Evolutionary conservation across 2,797 vertebrate genomes (phyloP).

Genomic region (Harpagifer antarcticus): DNA sequence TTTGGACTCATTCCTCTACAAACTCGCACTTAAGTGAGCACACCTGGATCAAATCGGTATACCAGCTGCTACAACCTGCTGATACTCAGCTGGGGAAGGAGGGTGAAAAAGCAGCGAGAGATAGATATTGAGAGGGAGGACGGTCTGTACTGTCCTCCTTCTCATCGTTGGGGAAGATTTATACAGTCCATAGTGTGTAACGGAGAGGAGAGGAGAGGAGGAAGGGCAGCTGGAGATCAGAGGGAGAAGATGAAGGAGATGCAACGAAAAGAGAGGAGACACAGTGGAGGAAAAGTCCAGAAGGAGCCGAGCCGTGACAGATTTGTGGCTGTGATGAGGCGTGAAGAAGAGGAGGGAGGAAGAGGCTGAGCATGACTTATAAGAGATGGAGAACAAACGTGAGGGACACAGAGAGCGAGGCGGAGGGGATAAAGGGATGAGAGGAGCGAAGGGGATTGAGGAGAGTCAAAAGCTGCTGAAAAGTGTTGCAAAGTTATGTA

Average conservation of each 20-base stretch:
- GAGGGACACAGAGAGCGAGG: conserved; percentile 33
- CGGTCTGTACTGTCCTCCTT: conserved; percentile 14
- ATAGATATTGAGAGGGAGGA: not conserved
- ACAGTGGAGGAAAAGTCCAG: conserved; percentile 27
- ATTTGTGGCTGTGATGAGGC: conserved; percentile 49
- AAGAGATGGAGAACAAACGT: conserved; percentile 34
- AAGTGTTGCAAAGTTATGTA: conserved; percentile 41
- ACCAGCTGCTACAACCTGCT: not conserved
- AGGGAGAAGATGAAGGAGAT: conserved; percentile 12
- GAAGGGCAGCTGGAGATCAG: conserved; percentile 36
- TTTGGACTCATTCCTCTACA: too few relatives aligned
- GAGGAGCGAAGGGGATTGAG: conserved; percentile 19
- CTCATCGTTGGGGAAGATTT: conserved; percentile 1
- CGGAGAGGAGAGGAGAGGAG: not conserved
- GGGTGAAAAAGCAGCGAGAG: not conserved
- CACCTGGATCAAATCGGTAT: not conserved
- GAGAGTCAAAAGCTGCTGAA: conserved; percentile 38
- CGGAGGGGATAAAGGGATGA: conserved; percentile 45
- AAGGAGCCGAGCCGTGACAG: conserved; percentile 46
- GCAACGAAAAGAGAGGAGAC: conserved; percentile 5
- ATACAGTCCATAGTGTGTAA: conserved; percentile 19
- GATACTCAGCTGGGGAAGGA: conserved; percentile 14
- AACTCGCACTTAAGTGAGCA: too few relatives aligned
- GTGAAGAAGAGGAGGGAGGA: not conserved
- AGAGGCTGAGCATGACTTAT: conserved; percentile 19